phyloP scores from a whole-genome alignment of 2,113 vertebrate genomes.

The Xiphias gladius region DNA sequence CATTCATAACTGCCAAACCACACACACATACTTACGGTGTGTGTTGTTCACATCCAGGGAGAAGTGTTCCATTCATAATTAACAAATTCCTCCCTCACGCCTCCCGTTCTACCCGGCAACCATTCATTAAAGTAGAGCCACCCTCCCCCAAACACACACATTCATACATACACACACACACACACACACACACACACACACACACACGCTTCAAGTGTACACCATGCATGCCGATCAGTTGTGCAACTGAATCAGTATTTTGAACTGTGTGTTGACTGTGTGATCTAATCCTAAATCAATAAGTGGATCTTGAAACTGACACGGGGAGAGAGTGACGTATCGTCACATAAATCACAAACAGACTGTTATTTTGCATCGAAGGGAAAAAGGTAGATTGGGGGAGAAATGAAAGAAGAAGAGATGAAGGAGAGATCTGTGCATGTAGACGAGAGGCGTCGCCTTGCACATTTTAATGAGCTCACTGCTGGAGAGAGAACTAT shows the following conservation, averaged over 20 bases:
- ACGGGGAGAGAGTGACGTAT: neutral
- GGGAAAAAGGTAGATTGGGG: constrained; percentile 38
- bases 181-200: constrained; percentile 28
- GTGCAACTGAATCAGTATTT: constrained; percentile 26
- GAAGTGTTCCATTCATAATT: constrained; percentile 85
- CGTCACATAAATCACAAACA: constrained; percentile 23
- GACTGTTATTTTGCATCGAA: constrained; percentile 19
- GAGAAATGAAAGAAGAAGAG: constrained; percentile 43
- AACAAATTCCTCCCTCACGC: constrained; percentile 84
- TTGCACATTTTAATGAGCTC: constrained; percentile 83
- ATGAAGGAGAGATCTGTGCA: constrained; percentile 55
- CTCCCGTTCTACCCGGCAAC: constrained; percentile 85
- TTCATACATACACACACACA: constrained; percentile 33
- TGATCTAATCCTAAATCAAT: constrained; percentile 46
- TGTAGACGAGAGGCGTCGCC: constrained; percentile 61
- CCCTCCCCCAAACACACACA: constrained; percentile 43
- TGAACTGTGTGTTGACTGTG: neutral
- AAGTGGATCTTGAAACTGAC: neutral
- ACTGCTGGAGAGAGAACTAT: constrained; percentile 67
- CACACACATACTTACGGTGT: constrained; percentile 15
- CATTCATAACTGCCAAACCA: constrained; percentile 14
- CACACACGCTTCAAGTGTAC: constrained; percentile 35
- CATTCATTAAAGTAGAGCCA: constrained; percentile 78
- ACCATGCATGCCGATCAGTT: constrained; percentile 45
- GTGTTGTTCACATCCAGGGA: constrained; percentile 65